These are phyloP conservation scores for Stramonita haemastoma DNA, from an alignment of 2,888 invertebrate genomes.

Conservation along the genomic window DNA sequence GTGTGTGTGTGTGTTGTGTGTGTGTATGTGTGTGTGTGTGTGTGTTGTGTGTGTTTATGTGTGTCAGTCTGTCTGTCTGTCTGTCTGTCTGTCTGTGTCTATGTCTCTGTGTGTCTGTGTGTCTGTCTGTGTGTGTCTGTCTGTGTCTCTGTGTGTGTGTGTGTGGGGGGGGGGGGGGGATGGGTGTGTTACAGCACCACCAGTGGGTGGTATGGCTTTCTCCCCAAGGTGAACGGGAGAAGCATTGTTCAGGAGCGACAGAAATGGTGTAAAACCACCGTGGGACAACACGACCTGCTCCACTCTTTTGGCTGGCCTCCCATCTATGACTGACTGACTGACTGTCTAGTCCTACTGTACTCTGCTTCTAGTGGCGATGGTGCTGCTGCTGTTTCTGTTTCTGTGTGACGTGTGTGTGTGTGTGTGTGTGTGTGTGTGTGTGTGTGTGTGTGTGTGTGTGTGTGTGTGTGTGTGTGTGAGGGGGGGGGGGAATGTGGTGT, in stretches of 20 bases:
- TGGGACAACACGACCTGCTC: background rate
- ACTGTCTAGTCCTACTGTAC: too few relatives aligned
- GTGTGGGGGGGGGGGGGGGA: too few relatives aligned
- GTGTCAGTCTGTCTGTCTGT: too few relatives aligned
- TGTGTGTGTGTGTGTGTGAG: background rate
- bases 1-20: too few relatives aligned
- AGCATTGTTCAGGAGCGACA: background rate
- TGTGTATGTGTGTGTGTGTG: background rate
- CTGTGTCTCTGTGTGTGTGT: too few relatives aligned
- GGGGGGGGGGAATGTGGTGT: background rate
- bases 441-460: background rate
- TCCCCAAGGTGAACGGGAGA: slow-evolving; percentile 6
- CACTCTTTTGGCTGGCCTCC: background rate
- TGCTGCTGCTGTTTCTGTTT: background rate
- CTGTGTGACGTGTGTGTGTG: background rate
- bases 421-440: background rate
- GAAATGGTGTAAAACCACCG: slow-evolving; percentile 5
- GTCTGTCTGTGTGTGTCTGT: too few relatives aligned
- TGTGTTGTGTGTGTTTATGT: too few relatives aligned
- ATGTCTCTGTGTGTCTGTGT: too few relatives aligned
- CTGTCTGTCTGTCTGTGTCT: too few relatives aligned
- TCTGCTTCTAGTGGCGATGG: background rate
- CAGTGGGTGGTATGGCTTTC: slow-evolving; percentile 27
- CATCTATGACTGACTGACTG: background rate
- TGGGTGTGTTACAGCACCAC: background rate